Conservation (phyloP, 2,888 invertebrate species). For the Halictus quadricinctus region DNA sequence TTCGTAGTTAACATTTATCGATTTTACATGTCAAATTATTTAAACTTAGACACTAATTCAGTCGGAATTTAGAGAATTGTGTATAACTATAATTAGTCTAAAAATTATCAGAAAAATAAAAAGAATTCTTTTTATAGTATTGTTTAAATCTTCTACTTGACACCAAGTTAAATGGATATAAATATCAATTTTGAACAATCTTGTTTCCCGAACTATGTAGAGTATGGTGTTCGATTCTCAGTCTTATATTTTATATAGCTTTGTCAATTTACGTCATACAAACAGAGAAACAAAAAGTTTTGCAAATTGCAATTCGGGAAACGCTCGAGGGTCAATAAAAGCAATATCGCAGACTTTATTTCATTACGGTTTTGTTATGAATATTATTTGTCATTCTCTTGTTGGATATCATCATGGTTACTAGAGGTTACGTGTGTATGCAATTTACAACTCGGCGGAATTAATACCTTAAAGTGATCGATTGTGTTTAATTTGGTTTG, state of each 20-base stretch:
- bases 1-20: neutral
- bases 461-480: neutral
- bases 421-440: neutral
- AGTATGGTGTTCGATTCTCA: too few relatives aligned
- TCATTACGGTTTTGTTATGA: neutral
- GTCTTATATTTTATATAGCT: too few relatives aligned
- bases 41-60: neutral
- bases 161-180: too few relatives aligned
- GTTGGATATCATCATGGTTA: neutral
- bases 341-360: neutral
- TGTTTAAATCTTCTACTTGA: too few relatives aligned
- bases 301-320: too few relatives aligned
- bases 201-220: too few relatives aligned
- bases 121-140: too few relatives aligned
- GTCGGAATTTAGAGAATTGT: neutral
- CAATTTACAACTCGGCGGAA: neutral
- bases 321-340: too few relatives aligned
- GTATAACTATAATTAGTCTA: neutral
- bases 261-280: too few relatives aligned
- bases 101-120: too few relatives aligned
- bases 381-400: neutral
- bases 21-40: neutral
- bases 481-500: neutral
- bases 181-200: too few relatives aligned
- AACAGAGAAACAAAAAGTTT: too few relatives aligned